Conservation (phyloP, 2,113 vertebrate genomes). For the Gymnogyps californianus region DNA sequence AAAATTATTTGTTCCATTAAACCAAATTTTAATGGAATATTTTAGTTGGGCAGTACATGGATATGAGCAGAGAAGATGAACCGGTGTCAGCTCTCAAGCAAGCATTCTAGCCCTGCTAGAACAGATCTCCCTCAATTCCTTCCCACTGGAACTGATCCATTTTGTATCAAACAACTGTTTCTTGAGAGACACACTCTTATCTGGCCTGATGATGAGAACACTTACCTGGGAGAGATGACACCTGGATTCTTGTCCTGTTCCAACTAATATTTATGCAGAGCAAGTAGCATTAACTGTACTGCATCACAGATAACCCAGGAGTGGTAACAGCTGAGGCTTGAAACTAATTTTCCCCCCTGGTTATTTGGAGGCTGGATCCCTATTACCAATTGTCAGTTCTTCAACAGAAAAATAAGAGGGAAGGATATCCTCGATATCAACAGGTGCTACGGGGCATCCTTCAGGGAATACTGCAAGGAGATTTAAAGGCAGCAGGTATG, state of each 20-base stretch:
- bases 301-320: not conserved
- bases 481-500: not conserved
- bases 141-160: not conserved
- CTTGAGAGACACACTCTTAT: fast-evolving
- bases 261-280: not conserved
- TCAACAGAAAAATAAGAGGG: fast-evolving
- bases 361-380: not conserved
- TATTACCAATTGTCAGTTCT: not conserved
- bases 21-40: not conserved
- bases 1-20: not conserved
- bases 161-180: not conserved
- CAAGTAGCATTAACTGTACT: not conserved
- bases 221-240: not conserved
- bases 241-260: not conserved
- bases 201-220: not conserved
- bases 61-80: not conserved
- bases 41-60: not conserved
- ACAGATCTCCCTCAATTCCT: not conserved
- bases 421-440: not conserved
- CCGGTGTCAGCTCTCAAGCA: not conserved
- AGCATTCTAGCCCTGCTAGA: not conserved
- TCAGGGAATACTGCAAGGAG: not conserved
- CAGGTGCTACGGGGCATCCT: not conserved
- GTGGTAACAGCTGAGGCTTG: not conserved
- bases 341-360: not conserved